These are phyloP conservation scores for Lutraria rhynchaena DNA, from an alignment of 1,140 invertebrate genomes.

Conservation along the genomic window DNA sequence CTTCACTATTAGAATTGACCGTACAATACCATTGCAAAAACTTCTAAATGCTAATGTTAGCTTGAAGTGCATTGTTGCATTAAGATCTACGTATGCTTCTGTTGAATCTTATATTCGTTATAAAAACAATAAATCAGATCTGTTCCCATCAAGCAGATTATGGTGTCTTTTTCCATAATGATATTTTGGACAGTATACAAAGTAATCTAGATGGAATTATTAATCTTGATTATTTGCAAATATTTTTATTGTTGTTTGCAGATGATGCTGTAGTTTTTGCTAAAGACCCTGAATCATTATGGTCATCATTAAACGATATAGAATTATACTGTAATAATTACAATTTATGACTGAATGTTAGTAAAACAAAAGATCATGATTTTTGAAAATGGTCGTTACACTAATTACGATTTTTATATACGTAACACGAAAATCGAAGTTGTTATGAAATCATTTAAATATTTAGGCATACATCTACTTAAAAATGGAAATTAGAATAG, in stretches of 20 bases:
- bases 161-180: slow-evolving; percentile 34
- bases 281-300: not conserved
- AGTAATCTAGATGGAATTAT: slow-evolving; percentile 13
- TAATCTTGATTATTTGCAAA: not conserved
- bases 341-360: slow-evolving; percentile 1
- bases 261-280: slow-evolving; percentile 37
- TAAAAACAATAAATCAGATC: not conserved
- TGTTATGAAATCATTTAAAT: too few species aligned
- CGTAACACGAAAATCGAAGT: slow-evolving; percentile 5
- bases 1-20: too few species aligned
- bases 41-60: too few species aligned
- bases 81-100: too few species aligned
- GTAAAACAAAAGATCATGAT: slow-evolving; percentile 26
- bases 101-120: too few species aligned
- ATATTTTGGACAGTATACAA: slow-evolving; percentile 25
- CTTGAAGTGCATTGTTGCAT: too few species aligned
- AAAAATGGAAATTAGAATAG: slow-evolving; percentile 42
- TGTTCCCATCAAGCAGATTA: not conserved
- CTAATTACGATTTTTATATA: slow-evolving; percentile 2
- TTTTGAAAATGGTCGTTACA: slow-evolving; percentile 19
- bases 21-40: too few species aligned
- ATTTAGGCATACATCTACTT: slow-evolving; percentile 16
- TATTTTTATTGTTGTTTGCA: slow-evolving; percentile 28
- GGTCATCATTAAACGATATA: slow-evolving; percentile 17
- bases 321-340: slow-evolving; percentile 18